Evolutionary conservation across 2,797 vertebrate species (phyloP).

Genomic region (Girardinus metallicus): DNA sequence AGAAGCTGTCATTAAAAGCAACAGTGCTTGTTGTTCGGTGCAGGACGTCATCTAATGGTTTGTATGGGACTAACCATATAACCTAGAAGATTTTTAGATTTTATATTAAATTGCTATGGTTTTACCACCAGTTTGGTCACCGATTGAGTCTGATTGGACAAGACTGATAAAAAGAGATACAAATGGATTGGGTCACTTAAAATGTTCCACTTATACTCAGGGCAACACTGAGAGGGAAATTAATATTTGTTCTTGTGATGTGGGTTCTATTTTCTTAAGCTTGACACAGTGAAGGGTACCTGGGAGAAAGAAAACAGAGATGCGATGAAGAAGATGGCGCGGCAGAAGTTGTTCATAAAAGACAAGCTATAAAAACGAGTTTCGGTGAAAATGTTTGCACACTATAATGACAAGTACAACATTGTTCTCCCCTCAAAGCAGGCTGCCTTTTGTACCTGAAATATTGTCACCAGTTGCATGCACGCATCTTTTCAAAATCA

Average conservation of each 20-base stretch:
- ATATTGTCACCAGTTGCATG: conserved; percentile 4
- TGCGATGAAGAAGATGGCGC: conserved; percentile 16
- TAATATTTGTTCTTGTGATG: conserved; percentile 63
- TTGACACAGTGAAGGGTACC: conserved; percentile 41
- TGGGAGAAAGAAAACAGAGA: conserved; percentile 39
- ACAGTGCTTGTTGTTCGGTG: neutral
- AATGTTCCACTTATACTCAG: conserved; percentile 6
- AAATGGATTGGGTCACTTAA: neutral
- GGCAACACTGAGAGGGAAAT: conserved; percentile 46
- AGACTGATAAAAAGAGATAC: neutral
- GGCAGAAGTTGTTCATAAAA: conserved; percentile 29
- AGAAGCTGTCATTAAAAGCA: neutral
- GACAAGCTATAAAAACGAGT: conserved; percentile 15
- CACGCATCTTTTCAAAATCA: conserved; percentile 10
- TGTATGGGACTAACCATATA: neutral
- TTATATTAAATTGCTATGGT: neutral
- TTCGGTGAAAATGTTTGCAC: conserved; percentile 37
- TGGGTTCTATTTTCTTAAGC: conserved; percentile 53
- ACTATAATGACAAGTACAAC: conserved; percentile 37
- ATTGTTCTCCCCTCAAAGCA: conserved; percentile 23
- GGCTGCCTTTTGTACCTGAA: conserved; percentile 10
- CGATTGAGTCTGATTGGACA: neutral
- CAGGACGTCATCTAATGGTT: neutral
- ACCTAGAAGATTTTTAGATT: neutral
- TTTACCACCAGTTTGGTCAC: neutral